A percentile compares a stretch with the other conserved stretches of the same genome.
Evolutionary conservation across 2,888 invertebrate genomes (phyloP).

Genomic region (Melieria picta): DNA sequence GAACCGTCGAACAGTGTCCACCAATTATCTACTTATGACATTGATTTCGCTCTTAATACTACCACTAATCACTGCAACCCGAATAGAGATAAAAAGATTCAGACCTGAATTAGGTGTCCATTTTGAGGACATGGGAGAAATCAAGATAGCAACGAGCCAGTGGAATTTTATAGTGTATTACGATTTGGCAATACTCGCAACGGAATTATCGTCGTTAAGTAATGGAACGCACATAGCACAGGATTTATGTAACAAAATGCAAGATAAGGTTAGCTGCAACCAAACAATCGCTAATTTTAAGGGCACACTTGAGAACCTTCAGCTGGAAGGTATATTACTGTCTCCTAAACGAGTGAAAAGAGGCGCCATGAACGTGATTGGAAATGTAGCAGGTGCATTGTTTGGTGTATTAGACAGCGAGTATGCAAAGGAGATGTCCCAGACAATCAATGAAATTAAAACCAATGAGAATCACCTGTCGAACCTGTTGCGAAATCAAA

Average conservation of each 20-base stretch:
- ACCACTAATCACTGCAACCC: neutral
- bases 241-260: neutral
- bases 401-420: constrained; percentile 40
- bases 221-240: neutral
- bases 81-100: constrained; percentile 12
- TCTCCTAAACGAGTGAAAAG: neutral
- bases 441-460: constrained; percentile 30
- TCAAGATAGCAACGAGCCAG: constrained; percentile 27
- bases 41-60: too few species aligned
- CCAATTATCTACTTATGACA: too few species aligned
- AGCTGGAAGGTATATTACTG: neutral
- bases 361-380: neutral
- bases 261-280: neutral
- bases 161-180: constrained; percentile 37
- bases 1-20: too few species aligned
- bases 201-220: neutral
- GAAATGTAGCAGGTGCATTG: constrained; percentile 29
- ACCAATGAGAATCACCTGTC: constrained; percentile 26
- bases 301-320: constrained; percentile 5
- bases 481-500: constrained; percentile 27
- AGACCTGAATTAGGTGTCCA: constrained; percentile 25
- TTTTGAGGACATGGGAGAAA: constrained; percentile 34
- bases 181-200: constrained; percentile 22
- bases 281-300: constrained; percentile 13
- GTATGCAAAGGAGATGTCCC: constrained; percentile 34